phyloP scores from a whole-genome alignment of 2,888 invertebrate species.

The Phorcus lineatus region DNA sequence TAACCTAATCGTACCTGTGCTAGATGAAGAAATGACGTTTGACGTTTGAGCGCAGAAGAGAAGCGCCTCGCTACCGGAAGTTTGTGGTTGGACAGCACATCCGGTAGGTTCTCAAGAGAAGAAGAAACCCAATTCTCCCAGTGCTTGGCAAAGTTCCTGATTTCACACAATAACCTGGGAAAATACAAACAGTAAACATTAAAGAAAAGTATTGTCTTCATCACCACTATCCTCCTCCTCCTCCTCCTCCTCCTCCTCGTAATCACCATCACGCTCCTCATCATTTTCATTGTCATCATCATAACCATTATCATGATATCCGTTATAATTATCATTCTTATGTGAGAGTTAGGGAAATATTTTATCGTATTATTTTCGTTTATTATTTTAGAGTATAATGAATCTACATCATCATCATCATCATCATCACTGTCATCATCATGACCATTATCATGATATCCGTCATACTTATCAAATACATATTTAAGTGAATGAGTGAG shows the following conservation, averaged over 20 bases:
- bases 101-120: constrained; percentile 73
- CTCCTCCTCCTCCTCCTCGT: too few species aligned
- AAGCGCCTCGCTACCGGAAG: constrained; percentile 72
- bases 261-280: too few species aligned
- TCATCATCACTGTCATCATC: neutral
- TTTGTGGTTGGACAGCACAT: constrained; percentile 66
- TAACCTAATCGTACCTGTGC: constrained; percentile 69
- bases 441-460: neutral
- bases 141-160: constrained; percentile 73
- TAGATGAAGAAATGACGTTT: constrained; percentile 75
- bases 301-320: too few species aligned
- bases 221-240: too few species aligned
- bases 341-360: too few species aligned
- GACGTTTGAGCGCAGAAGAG: constrained; percentile 71
- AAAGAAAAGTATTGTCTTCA: neutral
- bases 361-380: too few species aligned
- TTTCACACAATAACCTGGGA: constrained; percentile 72
- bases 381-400: too few species aligned
- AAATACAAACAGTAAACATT: neutral
- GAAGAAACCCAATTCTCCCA: constrained; percentile 75
- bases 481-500: too few species aligned
- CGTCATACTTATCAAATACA: too few species aligned
- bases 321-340: too few species aligned
- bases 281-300: too few species aligned
- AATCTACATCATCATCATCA: too few species aligned